Base-by-base conservation (phyloP, 1,140 invertebrate species). In the Thrips palmi region DNA sequence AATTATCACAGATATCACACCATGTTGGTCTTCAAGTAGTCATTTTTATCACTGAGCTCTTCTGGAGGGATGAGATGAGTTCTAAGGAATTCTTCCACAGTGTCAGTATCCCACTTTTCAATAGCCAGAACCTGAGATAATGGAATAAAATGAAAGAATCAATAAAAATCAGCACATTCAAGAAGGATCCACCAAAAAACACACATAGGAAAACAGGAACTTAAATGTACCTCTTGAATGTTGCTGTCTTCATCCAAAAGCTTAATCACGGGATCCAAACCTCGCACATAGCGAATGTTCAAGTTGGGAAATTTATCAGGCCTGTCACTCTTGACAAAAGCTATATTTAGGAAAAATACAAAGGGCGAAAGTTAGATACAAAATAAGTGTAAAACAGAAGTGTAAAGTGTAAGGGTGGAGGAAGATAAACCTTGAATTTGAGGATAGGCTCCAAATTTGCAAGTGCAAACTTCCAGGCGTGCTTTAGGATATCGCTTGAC, bases 21-120 rank as follows among this genome's bases (percentile, higher is more conserved):
- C 28, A 11, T 34, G 28, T 74, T 74, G 28, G 68, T 69, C 54
- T 62, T 64, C 49, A 71, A 63, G 57, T 67, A 74, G 52, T 68
- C 60, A n/a, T 32, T 19, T 18, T 45, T 27, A 37, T 43, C 33
- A 41, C 52, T 42, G 32, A 62, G 56, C 42, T 65, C 62, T 23
- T 65, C 58, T 24, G 64, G 62, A 31, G 63, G 51, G 25, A 65
- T 54, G 42, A 94, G 63, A 68, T 88, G 79, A 25, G 83, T 85
- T 25, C 74, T 75, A 23, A 94, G 70, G 62, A 93, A 94, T 60
- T 93, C 89, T 58, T 91, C 83, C 1, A 94, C 78, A 8, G 87
- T 83, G 52, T 97, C 89, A 4, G 89, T 96, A 55, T 94, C 83
- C 91, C 89, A 97, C 56, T 92, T 91, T 46, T 91, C 86, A 54